Percentiles rank a stretch among this genome's conserved stretches.
phyloP scores from a whole-genome alignment of 2,797 vertebrate genomes.

The Microcaecilia unicolor region DNA sequence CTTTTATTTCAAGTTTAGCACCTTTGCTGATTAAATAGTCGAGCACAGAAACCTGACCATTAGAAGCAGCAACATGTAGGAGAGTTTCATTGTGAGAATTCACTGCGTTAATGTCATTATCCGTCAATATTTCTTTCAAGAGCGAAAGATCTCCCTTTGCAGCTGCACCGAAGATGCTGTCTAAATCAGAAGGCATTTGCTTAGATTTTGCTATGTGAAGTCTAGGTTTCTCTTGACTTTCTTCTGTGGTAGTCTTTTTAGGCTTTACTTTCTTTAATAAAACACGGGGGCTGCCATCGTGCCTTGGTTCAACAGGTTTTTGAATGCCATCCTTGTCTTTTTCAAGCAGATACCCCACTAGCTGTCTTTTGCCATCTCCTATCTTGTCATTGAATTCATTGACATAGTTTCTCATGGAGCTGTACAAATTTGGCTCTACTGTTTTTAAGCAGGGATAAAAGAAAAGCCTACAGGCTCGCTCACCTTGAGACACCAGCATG shows the following conservation, averaged over 20 bases:
- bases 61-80: conserved; percentile 53
- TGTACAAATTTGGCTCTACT: conserved; percentile 62
- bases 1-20: conserved; percentile 43
- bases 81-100: conserved; percentile 47
- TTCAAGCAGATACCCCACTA: conserved; percentile 67
- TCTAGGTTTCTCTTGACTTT: background rate
- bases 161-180: conserved; percentile 26
- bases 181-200: conserved; percentile 5
- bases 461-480: conserved; percentile 65
- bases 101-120: conserved; percentile 22
- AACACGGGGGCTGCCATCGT: conserved; percentile 1
- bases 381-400: conserved; percentile 45
- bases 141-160: conserved; percentile 33
- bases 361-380: conserved; percentile 57
- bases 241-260: background rate
- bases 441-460: conserved; percentile 70
- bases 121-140: conserved; percentile 35
- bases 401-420: conserved; percentile 50
- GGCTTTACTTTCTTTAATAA: conserved; percentile 5
- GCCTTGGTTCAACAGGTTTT: conserved; percentile 1
- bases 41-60: conserved; percentile 32
- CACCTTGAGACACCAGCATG: conserved; percentile 60
- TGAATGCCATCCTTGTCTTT: conserved; percentile 44
- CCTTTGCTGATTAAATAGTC: conserved; percentile 54
- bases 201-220: conserved; percentile 10